Evolutionary conservation across 2,888 invertebrate species (phyloP).

Genomic region (Elmis aenea): DNA sequence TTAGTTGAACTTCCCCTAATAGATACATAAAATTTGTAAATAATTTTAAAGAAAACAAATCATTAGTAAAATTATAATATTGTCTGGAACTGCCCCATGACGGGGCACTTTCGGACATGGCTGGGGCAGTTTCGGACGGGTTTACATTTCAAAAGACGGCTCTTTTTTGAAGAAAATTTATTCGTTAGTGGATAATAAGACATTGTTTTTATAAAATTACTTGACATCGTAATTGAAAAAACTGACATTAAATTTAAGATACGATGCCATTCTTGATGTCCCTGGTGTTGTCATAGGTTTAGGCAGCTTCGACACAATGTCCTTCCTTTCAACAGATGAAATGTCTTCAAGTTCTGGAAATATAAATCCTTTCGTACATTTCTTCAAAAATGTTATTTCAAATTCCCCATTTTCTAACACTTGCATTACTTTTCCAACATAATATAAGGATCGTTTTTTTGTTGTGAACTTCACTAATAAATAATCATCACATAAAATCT

Average conservation of each 20-base stretch:
- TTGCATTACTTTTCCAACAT: conserved; percentile 5
- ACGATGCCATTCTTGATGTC: not conserved
- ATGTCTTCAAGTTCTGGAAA: not conserved
- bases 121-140: not conserved
- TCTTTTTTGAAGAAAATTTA: not conserved
- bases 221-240: not conserved
- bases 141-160: too few species aligned
- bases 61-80: not conserved
- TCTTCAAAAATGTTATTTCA: conserved; percentile 3
- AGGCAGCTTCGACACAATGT: conserved; percentile 1
- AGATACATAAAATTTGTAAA: not conserved
- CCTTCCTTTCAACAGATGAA: not conserved
- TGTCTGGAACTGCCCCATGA: not conserved
- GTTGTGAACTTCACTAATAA: not conserved
- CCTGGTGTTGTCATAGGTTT: not conserved
- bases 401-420: conserved; percentile 4
- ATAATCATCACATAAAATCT: not conserved
- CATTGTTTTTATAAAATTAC: not conserved
- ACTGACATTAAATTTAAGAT: not conserved
- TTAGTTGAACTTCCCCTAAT: not conserved
- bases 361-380: not conserved
- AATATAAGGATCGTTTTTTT: not conserved
- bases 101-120: not conserved
- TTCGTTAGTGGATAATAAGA: not conserved
- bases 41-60: not conserved